Evolutionary conservation across 2,797 vertebrate genomes (phyloP), one percentile per base, ranked within the genome.

Genomic region (Silurus lanzhouensis): DNA sequence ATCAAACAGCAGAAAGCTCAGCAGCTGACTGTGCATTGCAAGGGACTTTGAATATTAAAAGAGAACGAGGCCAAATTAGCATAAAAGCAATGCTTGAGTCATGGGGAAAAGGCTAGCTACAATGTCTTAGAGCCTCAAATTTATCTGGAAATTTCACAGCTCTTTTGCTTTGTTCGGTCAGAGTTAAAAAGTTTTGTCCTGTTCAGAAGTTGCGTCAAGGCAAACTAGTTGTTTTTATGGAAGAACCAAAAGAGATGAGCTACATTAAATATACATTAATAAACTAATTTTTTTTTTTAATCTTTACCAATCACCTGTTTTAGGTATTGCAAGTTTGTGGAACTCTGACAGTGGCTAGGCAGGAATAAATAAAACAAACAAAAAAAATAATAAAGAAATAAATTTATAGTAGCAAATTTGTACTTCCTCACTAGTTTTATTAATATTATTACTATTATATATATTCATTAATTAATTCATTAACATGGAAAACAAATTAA

Each of bases 1-100:
- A 88, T 86, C 75, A 86, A 67, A 87, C 70, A 19, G 52, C n/a
- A 6, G 7, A 19, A n/a, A 20, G 76, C 81, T 52, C 20, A 19
- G 17, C 20, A 44, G 38, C 80, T 87, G 78, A 84, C 81, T 44
- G 58, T 60, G 19, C 77, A 68, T 13, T 31, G 63, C 88, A 48
- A 1, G 80, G 66, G 82, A 81, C 61, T 82, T 61, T 67, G 70
- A 83, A 84, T 82, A 79, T 82, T 82, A 74, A 88, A 83, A 83
- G 31, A 20, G 17, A 48, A n/a, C 68, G n/a, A 60, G 48, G 20
- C 17, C 17, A 44, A 72, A 77, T 79, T 79, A 79, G 58, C 75
- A 78, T 78, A 78, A 60, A 9, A 13, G 57, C 58, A 79, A 44
- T 84, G 31, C 79, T n/a, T 48, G 71, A 44, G 31, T 61, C 20